A percentile compares a stretch with the other conserved stretches of the same genome.
Conservation (phyloP, 2,888 invertebrate species). For the Yponomeuta cagnagella region DNA sequence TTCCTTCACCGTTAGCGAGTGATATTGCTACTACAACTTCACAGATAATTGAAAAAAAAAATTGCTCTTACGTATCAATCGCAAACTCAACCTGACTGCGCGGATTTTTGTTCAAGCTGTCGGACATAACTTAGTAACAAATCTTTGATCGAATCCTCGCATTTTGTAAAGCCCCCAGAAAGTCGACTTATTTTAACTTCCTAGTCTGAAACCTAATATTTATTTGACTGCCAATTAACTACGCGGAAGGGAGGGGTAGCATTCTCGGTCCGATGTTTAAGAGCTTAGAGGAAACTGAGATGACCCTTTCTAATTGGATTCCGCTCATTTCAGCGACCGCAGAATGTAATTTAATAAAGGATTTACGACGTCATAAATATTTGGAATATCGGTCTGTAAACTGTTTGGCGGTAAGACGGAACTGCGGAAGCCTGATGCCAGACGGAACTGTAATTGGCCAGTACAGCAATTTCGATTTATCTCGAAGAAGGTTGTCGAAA, state of each 20-base stretch:
- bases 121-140: too few relatives aligned
- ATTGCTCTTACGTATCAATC: too few relatives aligned
- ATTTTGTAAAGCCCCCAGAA: not conserved
- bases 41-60: too few relatives aligned
- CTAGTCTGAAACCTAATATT: not conserved
- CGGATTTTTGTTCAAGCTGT: too few relatives aligned
- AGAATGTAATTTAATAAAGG: constrained; percentile 29
- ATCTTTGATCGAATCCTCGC: too few relatives aligned
- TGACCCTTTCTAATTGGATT: constrained; percentile 25
- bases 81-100: too few relatives aligned
- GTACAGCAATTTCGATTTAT: too few relatives aligned
- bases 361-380: constrained; percentile 26
- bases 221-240: not conserved
- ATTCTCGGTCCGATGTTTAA: not conserved
- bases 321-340: constrained; percentile 23
- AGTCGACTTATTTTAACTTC: not conserved
- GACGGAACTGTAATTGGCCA: too few relatives aligned
- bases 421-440: too few relatives aligned
- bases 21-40: too few relatives aligned
- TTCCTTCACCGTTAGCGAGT: too few relatives aligned
- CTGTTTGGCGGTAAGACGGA: not conserved
- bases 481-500: too few relatives aligned
- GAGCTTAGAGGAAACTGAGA: not conserved
- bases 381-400: constrained; percentile 5
- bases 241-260: not conserved